Conservation (phyloP, 1,140 invertebrate genomes). For the Thrips palmi region DNA sequence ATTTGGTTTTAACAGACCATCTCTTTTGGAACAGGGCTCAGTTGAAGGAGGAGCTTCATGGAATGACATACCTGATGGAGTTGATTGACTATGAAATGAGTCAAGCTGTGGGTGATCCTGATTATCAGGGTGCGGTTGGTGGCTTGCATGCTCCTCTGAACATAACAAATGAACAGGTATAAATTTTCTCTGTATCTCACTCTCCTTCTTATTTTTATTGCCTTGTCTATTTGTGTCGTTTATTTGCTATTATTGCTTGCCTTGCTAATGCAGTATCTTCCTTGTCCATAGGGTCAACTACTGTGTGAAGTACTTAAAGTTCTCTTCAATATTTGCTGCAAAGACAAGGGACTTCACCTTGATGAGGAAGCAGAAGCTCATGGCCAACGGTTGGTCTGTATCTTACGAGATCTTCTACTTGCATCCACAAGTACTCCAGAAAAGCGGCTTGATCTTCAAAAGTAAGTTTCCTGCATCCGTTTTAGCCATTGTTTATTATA, state of each 20-base stretch:
- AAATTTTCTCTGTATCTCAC: neutral
- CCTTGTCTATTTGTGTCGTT: neutral
- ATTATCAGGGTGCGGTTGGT: no score
- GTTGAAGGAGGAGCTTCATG: constrained; percentile 45
- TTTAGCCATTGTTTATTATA: constrained; percentile 2
- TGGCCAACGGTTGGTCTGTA: constrained; percentile 47
- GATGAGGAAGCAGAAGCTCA: constrained; percentile 45
- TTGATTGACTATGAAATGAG: constrained; percentile 54
- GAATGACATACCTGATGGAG: constrained; percentile 59
- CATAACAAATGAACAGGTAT: neutral
- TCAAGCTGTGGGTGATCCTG: constrained; percentile 25
- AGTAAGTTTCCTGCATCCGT: constrained; percentile 35
- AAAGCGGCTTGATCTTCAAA: constrained; percentile 49
- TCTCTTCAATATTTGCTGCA: constrained; percentile 62
- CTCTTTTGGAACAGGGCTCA: no score
- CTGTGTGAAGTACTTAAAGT: constrained; percentile 73
- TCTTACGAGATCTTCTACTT: constrained; percentile 51
- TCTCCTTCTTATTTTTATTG: constrained; percentile 2
- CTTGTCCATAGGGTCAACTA: no score
- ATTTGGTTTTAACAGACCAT: no score
- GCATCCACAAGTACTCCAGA: constrained; percentile 34
- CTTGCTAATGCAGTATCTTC: constrained; percentile 43
- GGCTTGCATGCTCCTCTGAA: neutral
- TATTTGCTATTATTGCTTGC: constrained; percentile 25
- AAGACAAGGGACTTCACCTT: constrained; percentile 20